Percentiles rank a stretch among this genome's conserved stretches.
Conservation (phyloP, 30 jellyfish, hydroid and myxozoan species). For the Hydractinia echinata region DNA sequence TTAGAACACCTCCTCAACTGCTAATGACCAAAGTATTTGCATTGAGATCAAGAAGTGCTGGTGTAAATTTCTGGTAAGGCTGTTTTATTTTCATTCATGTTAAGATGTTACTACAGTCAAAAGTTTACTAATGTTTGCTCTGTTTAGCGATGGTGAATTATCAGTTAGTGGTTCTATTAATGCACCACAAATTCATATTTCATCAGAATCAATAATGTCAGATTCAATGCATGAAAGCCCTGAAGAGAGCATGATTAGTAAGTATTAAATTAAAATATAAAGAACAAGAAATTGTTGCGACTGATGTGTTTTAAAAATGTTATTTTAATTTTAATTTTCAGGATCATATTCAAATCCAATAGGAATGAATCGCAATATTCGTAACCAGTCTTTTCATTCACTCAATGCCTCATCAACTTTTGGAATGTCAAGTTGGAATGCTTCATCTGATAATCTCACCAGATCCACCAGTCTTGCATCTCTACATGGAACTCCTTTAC, state of each 20-base stretch:
- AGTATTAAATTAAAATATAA: too few species aligned
- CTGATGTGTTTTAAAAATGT: too few species aligned
- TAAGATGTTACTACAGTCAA: neutral
- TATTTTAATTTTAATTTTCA: slow-evolving; percentile 11
- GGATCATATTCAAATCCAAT: slow-evolving; percentile 30
- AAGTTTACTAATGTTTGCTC: neutral
- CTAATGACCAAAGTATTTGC: slow-evolving; percentile 91
- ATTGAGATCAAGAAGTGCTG: slow-evolving; percentile 66
- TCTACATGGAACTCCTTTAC: slow-evolving; percentile 35
- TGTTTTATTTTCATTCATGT: neutral
- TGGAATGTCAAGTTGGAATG: slow-evolving; percentile 9
- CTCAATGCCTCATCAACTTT: neutral
- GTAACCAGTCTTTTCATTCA: neutral
- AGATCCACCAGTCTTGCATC: slow-evolving; percentile 25
- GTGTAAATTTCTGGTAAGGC: slow-evolving; percentile 60
- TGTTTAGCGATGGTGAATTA: too few species aligned
- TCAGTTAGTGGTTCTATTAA: too few species aligned
- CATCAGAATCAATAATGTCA: too few species aligned
- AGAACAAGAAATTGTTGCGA: too few species aligned
- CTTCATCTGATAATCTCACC: slow-evolving; percentile 1
- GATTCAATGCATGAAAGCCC: too few species aligned
- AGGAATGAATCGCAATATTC: slow-evolving; percentile 3
- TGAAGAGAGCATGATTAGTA: too few species aligned
- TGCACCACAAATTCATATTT: too few species aligned
- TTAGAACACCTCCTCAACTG: slow-evolving; percentile 91